Evolutionary conservation across 2,797 vertebrate species (phyloP).

Genomic region (Ibycter americanus): DNA sequence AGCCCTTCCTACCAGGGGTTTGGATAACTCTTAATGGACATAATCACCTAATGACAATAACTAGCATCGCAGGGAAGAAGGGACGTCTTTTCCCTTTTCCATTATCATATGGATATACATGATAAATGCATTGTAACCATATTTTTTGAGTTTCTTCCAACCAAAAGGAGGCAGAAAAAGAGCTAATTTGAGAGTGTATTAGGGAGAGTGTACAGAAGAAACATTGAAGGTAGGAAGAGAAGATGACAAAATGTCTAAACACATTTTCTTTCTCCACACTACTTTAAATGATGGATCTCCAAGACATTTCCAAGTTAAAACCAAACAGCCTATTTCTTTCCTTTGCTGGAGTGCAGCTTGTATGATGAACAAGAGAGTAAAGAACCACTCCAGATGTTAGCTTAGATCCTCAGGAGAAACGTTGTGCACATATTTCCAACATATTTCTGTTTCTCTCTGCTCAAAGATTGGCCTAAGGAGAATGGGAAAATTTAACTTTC

Average conservation of each 20-base stretch:
- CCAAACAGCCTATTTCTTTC: background rate
- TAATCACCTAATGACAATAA: background rate
- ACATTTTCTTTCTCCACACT: rapidly evolving
- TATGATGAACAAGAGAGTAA: background rate
- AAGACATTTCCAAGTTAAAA: background rate
- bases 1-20: background rate
- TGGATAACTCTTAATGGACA: background rate
- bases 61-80: rapidly evolving
- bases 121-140: background rate
- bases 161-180: background rate
- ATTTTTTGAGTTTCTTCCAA: background rate
- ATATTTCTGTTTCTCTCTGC: background rate
- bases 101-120: no score
- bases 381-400: background rate
- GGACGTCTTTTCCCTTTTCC: background rate
- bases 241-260: background rate
- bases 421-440: rapidly evolving
- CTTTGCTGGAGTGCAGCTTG: background rate
- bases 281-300: background rate
- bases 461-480: background rate
- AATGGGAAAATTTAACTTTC: background rate
- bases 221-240: background rate
- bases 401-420: background rate
- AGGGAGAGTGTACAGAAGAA: background rate
- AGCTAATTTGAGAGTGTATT: background rate